These are phyloP conservation scores for Pemphigus obesinymphae DNA, from an alignment of 1,140 invertebrate species.

Conservation along the genomic window DNA sequence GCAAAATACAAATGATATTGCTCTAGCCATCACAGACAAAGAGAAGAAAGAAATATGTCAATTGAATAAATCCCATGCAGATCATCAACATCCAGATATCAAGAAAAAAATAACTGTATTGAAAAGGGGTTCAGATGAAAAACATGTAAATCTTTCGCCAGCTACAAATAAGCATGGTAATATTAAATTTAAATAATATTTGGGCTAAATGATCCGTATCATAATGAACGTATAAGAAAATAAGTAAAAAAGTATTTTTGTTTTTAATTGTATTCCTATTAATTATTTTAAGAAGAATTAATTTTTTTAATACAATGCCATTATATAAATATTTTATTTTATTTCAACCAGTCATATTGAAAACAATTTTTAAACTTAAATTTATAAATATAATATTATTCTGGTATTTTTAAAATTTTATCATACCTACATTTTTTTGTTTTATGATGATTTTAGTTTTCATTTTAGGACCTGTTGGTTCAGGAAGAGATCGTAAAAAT, in stretches of 20 bases:
- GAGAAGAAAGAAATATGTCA: neutral
- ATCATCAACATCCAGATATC: neutral
- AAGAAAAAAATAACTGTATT: conserved; percentile 28
- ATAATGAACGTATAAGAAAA: too few relatives aligned
- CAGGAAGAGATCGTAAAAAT: conserved; percentile 32
- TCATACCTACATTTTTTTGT: neutral
- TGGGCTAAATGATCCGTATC: too few relatives aligned
- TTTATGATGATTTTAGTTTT: neutral
- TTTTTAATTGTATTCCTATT: too few relatives aligned
- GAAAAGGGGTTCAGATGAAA: neutral
- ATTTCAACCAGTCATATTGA: too few relatives aligned
- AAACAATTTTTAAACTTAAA: neutral
- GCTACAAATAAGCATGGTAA: conserved; percentile 22
- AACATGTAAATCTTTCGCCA: neutral
- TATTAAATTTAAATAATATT: neutral
- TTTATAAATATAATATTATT: neutral
- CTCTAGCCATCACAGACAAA: neutral
- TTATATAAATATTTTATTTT: too few relatives aligned
- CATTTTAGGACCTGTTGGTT: conserved; percentile 22
- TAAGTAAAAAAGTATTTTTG: too few relatives aligned
- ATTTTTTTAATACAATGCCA: too few relatives aligned
- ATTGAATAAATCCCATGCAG: neutral
- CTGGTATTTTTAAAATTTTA: too few relatives aligned
- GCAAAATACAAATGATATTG: neutral
- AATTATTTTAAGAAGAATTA: too few relatives aligned